phyloP scores from a whole-genome alignment of 92 coral and sea anemone species.

The Desmophyllum pertusum region DNA sequence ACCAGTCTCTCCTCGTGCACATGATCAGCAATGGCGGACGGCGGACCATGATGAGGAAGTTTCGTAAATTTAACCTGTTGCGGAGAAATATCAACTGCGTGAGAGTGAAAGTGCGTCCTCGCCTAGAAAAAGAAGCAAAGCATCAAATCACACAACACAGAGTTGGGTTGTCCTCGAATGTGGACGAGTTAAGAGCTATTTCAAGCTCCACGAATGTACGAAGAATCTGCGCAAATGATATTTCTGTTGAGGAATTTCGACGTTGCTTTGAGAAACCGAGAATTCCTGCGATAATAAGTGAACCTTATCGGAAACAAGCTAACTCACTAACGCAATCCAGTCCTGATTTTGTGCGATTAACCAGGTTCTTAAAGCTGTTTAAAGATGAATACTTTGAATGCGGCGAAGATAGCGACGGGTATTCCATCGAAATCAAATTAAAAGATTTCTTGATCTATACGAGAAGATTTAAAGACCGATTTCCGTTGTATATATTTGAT shows the following conservation, averaged over 20 bases:
- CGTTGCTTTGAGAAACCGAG: conserved; percentile 19
- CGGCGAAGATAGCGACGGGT: conserved; percentile 37
- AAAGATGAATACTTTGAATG: conserved; percentile 22
- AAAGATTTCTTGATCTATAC: conserved; percentile 22
- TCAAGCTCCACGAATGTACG: not conserved
- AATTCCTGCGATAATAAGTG: conserved; percentile 15
- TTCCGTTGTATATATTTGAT: conserved; percentile 37
- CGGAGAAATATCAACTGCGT: not conserved
- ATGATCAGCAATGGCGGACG: conserved; percentile 30
- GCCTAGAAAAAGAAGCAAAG: not conserved
- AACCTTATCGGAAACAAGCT: not conserved
- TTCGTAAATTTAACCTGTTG: conserved; percentile 6
- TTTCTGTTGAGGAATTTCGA: conserved; percentile 18
- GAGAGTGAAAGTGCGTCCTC: conserved; percentile 20
- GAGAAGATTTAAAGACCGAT: conserved; percentile 20
- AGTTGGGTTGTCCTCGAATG: not conserved
- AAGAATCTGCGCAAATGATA: not conserved
- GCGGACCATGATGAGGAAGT: not conserved
- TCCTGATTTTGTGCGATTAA: not conserved
- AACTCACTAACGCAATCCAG: not conserved
- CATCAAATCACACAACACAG: not conserved
- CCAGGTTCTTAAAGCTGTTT: conserved; percentile 21
- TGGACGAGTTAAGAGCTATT: conserved; percentile 4
- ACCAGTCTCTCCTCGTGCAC: not conserved
- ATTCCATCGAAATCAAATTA: conserved; percentile 26